Conservation (phyloP, 2,888 invertebrate genomes). For the Nemotelus pantherinus region DNA sequence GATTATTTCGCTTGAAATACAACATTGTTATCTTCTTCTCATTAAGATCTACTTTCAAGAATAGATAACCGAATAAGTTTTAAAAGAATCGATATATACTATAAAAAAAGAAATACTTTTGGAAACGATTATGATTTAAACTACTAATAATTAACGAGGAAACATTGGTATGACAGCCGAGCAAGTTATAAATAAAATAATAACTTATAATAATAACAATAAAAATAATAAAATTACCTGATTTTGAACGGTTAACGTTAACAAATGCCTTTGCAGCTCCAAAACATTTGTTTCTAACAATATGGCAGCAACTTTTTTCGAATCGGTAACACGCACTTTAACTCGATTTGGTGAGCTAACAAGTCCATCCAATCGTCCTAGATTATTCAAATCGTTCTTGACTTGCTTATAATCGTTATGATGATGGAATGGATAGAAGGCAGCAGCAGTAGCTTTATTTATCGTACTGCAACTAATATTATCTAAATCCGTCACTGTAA, state of each 20-base stretch:
- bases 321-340: constrained; percentile 74
- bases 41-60: too few relatives aligned
- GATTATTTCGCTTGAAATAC: too few relatives aligned
- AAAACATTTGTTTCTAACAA: constrained; percentile 82
- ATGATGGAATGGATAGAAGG: constrained; percentile 55
- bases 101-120: too few relatives aligned
- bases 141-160: too few relatives aligned
- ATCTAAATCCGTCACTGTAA: constrained; percentile 6
- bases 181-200: too few relatives aligned
- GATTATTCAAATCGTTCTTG: constrained; percentile 56
- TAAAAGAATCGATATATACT: too few relatives aligned
- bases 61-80: too few relatives aligned
- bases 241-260: constrained; percentile 83
- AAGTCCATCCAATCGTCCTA: constrained; percentile 76
- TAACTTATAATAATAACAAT: too few relatives aligned
- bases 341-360: constrained; percentile 73
- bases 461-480: constrained; percentile 19
- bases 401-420: constrained; percentile 60
- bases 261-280: constrained; percentile 84
- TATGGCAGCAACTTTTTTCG: constrained; percentile 83
- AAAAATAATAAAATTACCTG: constrained; percentile 69
- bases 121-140: too few relatives aligned
- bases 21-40: too few relatives aligned
- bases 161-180: too few relatives aligned
- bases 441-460: background rate